Conservation (phyloP, 2,888 invertebrate species). For the Hypselothyrea guttata region DNA sequence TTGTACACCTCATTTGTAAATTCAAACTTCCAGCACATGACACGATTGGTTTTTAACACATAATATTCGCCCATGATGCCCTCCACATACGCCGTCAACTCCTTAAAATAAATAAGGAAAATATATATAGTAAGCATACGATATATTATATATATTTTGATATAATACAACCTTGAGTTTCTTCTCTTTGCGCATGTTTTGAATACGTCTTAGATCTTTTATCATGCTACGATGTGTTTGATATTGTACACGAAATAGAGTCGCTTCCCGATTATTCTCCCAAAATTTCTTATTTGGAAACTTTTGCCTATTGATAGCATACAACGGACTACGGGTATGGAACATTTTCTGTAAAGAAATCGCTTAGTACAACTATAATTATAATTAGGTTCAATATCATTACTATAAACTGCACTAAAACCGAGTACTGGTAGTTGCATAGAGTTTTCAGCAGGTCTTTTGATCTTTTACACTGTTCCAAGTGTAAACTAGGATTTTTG, state of each 20-base stretch:
- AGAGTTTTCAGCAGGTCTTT: neutral
- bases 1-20: slow-evolving; percentile 81
- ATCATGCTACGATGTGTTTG: slow-evolving; percentile 79
- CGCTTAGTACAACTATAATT: too few relatives aligned
- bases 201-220: slow-evolving; percentile 64
- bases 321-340: slow-evolving; percentile 26
- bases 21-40: slow-evolving; percentile 81
- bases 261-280: slow-evolving; percentile 57
- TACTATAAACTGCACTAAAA: slow-evolving; percentile 10
- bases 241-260: slow-evolving; percentile 75
- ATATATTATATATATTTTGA: neutral
- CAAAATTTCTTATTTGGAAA: slow-evolving; percentile 64
- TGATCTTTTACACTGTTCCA: slow-evolving; percentile 8
- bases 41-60: slow-evolving; percentile 75
- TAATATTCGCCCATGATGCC: slow-evolving; percentile 78
- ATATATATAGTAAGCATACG: slow-evolving; percentile 43
- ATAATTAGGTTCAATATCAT: too few relatives aligned
- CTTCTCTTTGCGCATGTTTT: slow-evolving; percentile 52
- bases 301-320: slow-evolving; percentile 67
- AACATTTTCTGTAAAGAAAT: slow-evolving; percentile 14
- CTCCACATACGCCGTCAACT: slow-evolving; percentile 66
- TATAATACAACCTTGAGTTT: slow-evolving; percentile 54
- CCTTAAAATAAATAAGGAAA: too few relatives aligned
- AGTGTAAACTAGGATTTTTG: slow-evolving; percentile 5
- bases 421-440: neutral